Conservation (phyloP, 2,113 vertebrate genomes). For the Hyperopisus bebe region DNA sequence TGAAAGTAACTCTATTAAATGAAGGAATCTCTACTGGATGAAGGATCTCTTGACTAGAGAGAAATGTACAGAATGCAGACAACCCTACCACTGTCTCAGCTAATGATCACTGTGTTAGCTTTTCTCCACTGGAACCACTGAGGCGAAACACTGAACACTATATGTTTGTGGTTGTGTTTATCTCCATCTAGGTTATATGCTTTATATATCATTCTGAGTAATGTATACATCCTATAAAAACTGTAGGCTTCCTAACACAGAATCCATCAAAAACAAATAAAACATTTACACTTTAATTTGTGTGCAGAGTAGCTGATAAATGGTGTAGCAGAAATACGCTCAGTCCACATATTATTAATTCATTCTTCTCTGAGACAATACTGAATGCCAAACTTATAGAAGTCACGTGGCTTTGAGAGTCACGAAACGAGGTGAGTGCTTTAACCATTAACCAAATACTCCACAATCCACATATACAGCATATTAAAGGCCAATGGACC, state of each 20-base stretch:
- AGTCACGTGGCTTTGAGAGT: background rate
- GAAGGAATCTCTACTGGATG: background rate
- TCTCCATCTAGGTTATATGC: background rate
- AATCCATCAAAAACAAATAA: background rate
- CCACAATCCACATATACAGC: background rate
- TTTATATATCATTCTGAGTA: background rate
- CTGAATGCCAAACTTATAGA: background rate
- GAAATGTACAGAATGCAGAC: background rate
- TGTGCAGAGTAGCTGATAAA: background rate
- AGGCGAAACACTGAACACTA: background rate
- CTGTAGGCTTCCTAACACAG: background rate
- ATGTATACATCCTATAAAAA: background rate
- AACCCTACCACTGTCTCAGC: background rate
- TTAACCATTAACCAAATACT: slow-evolving; percentile 2
- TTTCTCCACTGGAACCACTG: background rate
- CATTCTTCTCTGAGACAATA: background rate
- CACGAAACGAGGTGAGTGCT: background rate
- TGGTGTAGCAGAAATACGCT: background rate
- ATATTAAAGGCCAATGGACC: background rate
- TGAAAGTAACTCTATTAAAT: background rate
- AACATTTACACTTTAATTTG: background rate
- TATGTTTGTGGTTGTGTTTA: background rate
- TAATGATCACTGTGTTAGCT: background rate
- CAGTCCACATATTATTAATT: background rate
- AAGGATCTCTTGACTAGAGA: background rate